phyloP scores from a whole-genome alignment of 2,888 invertebrate species.

The Nomada lathburiana region DNA sequence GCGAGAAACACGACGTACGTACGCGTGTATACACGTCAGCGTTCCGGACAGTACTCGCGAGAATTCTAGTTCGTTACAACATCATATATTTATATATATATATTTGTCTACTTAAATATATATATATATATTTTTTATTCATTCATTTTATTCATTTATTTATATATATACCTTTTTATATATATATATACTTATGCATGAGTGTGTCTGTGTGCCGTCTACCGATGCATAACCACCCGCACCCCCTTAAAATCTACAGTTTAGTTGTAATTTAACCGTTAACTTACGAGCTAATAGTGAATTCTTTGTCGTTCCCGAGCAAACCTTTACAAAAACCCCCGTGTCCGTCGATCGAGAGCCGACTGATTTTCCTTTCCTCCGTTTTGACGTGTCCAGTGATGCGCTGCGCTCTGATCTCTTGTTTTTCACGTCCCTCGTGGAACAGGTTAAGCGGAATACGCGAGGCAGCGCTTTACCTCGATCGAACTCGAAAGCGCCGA shows the following conservation, averaged over 20 bases:
- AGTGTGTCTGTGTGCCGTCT: slow-evolving; percentile 61
- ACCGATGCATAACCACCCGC: slow-evolving; percentile 57
- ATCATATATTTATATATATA: slow-evolving; percentile 67
- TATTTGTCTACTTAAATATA: slow-evolving; percentile 70
- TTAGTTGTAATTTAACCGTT: slow-evolving; percentile 71
- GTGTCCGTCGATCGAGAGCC: slow-evolving; percentile 44
- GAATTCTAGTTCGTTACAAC: slow-evolving; percentile 79
- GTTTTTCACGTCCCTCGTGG: neutral
- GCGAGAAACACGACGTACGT: slow-evolving; percentile 69
- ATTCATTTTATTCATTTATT: slow-evolving; percentile 64
- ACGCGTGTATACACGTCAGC: slow-evolving; percentile 75
- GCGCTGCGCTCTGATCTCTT: neutral
- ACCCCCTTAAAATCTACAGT: slow-evolving; percentile 67
- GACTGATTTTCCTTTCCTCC: slow-evolving; percentile 21
- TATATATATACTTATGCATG: slow-evolving; percentile 63
- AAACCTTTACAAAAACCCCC: slow-evolving; percentile 62
- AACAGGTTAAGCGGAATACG: neutral
- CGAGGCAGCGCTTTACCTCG: neutral
- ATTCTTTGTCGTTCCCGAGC: slow-evolving; percentile 66
- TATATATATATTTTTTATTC: slow-evolving; percentile 59
- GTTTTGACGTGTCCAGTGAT: neutral
- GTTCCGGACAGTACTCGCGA: slow-evolving; percentile 74
- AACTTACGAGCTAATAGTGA: slow-evolving; percentile 79
- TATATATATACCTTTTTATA: slow-evolving; percentile 63
- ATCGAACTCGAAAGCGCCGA: neutral